These are phyloP conservation scores for Nannospalax galili DNA, from an alignment of 2,113 vertebrate species.

Conservation along the genomic window DNA sequence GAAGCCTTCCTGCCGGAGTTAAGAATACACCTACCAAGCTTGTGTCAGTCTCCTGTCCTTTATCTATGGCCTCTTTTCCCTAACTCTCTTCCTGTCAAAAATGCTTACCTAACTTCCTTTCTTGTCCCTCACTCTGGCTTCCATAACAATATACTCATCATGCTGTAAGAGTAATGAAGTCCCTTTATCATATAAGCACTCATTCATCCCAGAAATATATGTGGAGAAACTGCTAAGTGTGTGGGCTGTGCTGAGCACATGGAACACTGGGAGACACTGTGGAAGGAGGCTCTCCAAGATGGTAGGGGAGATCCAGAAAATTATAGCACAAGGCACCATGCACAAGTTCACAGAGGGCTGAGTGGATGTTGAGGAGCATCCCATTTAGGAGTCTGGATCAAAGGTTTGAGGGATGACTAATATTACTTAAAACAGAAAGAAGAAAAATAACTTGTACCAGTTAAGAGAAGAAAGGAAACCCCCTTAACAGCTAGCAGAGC, in stretches of 20 bases:
- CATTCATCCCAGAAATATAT: neutral
- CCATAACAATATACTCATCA: neutral
- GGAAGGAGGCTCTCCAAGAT: no score
- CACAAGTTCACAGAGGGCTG: neutral
- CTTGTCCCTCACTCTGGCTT: neutral
- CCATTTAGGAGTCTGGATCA: neutral
- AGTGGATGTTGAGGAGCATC: neutral
- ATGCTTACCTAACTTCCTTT: no score
- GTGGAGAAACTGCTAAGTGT: neutral
- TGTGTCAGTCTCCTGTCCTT: no score
- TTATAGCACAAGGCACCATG: fast-evolving
- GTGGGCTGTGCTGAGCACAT: no score
- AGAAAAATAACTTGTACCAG: neutral
- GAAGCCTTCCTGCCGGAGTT: no score
- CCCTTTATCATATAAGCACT: neutral
- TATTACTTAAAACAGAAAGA: neutral
- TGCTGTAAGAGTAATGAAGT: neutral
- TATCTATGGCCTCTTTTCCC: no score
- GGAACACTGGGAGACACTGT: no score
- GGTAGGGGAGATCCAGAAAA: no score
- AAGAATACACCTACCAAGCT: no score
- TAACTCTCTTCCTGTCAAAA: no score
- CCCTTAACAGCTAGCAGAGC: neutral
- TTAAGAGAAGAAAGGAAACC: neutral
- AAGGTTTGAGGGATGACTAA: neutral